Base-by-base conservation (phyloP, 2,888 invertebrate genomes). In the Sarcophaga carnaria region DNA sequence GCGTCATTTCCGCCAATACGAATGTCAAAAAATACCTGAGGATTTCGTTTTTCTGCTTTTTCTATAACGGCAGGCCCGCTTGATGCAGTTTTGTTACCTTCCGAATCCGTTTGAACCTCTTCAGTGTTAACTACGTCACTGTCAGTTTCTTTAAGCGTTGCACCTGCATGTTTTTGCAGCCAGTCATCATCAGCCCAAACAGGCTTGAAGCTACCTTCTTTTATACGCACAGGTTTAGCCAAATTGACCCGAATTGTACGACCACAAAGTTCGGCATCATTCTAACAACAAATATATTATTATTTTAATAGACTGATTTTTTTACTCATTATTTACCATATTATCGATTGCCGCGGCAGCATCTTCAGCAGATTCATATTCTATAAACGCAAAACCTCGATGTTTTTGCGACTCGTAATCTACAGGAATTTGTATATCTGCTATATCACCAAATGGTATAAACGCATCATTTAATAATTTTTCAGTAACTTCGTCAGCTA, bases 121-220 rank as follows among this genome's bases (percentile, higher is more conserved):
- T 89, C 64, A 6, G 81, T 78, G 69, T 59, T 79, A 89, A 91
- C 90, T 49, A 92, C 93, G 86, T 93, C 92, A n/a, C 90, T 92
- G 54, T 94, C 94, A 60, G 94, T 74, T 66, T 80, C 85, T 10
- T 80, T 59, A 14, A 96, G 94, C 0, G 98, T 98, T 92, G 97
- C 97, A 2, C 99, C 99, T 1, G 99, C 98, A 94, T 99, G 99
- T 92, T 98, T 97, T 92, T 98, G 98, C n/a, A 99, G 94, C 99
- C 99, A 99, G 75, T 96, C 95, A 93, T 99, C 99, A 92, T 99
- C 99, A 0, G 99, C 97, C 99, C 99, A 99, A 3, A 99, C 99
- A 2, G 99, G 97, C 88, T 97, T 95, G 0, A 97, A 97, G 11
- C 98, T 98, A 37, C 99, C 98, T 94, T 99, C 99, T 93, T 98